A percentile compares a stretch with the other conserved stretches of the same genome.
These are phyloP conservation scores for Hiodon tergisus DNA, from an alignment of 2,113 vertebrate genomes.

Conservation along the genomic window DNA sequence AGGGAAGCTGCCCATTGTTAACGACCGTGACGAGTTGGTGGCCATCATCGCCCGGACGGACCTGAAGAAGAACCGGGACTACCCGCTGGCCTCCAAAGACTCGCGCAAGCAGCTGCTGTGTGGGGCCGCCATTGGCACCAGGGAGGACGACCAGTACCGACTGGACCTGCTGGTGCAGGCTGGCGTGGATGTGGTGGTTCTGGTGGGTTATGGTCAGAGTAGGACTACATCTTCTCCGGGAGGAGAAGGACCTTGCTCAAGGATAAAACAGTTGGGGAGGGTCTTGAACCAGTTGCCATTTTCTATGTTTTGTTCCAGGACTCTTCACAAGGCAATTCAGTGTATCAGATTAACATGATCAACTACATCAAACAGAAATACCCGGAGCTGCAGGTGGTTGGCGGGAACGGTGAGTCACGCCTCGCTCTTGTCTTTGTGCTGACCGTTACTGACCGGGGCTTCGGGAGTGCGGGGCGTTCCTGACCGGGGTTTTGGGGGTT, in stretches of 20 bases:
- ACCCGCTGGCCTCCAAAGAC: constrained; percentile 87
- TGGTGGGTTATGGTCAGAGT: constrained; percentile 58
- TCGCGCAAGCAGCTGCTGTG: constrained; percentile 85
- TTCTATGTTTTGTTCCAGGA: constrained; percentile 58
- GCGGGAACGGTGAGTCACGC: constrained; percentile 78
- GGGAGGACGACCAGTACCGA: constrained; percentile 85
- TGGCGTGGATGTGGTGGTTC: constrained; percentile 79
- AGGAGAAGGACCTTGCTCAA: too few species aligned
- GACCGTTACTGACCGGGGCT: background rate
- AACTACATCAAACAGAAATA: constrained; percentile 88
- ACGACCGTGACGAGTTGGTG: constrained; percentile 82
- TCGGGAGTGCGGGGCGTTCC: background rate
- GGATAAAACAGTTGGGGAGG: too few species aligned
- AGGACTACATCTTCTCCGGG: too few species aligned
- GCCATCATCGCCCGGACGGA: constrained; percentile 89
- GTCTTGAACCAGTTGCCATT: background rate
- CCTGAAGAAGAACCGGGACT: constrained; percentile 89
- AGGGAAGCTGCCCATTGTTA: constrained; percentile 91
- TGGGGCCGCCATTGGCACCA: constrained; percentile 80
- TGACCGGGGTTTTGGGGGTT: background rate
- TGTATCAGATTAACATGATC: constrained; percentile 87
- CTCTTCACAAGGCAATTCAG: constrained; percentile 88
- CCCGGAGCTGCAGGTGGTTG: constrained; percentile 82
- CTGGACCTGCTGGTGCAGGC: constrained; percentile 84
- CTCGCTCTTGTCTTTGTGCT: background rate